These are phyloP conservation scores for Trachythela sp. DNA, from an alignment of 64 coral and sea anemone genomes.

Conservation along the genomic window DNA sequence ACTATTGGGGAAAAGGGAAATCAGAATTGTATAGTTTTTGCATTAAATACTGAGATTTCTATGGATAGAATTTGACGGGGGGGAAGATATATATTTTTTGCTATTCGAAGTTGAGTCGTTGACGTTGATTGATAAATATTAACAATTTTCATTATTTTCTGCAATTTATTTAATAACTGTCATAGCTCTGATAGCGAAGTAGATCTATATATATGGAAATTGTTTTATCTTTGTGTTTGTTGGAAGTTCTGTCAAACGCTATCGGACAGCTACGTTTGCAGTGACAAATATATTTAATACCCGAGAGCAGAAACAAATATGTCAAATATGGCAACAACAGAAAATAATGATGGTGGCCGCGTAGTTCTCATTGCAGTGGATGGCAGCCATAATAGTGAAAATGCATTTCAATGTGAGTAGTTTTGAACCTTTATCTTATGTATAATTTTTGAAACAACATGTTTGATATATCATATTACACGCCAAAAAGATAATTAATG, in stretches of 20 bases:
- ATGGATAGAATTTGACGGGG: no score
- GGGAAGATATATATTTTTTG: no score
- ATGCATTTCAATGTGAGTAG: conserved; percentile 72
- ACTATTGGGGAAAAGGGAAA: no score
- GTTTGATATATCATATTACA: neutral
- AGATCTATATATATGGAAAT: neutral
- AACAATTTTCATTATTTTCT: neutral
- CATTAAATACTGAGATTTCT: no score
- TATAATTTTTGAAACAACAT: neutral
- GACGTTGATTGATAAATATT: no score
- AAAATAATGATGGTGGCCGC: conserved; percentile 29
- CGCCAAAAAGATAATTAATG: no score
- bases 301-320: no score
- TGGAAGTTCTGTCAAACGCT: neutral
- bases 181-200: neutral
- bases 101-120: neutral
- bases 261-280: neutral
- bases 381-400: conserved; percentile 62
- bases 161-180: neutral
- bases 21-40: no score
- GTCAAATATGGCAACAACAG: conserved; percentile 1
- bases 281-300: no score
- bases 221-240: neutral
- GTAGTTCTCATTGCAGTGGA: conserved; percentile 61
- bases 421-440: neutral